Base-by-base conservation (phyloP, 2,797 vertebrate genomes). In the Melanogrammus aeglefinus region DNA sequence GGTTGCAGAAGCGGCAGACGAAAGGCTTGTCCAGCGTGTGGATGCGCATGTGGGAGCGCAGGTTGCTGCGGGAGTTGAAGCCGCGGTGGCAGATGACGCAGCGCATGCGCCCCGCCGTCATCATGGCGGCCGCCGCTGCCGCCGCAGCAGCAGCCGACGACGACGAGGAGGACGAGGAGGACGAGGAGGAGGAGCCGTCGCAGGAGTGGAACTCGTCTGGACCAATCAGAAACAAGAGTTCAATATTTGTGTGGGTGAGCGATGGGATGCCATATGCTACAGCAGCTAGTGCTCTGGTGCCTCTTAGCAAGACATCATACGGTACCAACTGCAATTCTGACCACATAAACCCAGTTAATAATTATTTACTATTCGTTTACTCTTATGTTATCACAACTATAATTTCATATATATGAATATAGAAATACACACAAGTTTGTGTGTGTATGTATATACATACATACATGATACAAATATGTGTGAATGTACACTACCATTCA, bases 21-120 rank as follows among this genome's bases (percentile, higher is more conserved):
- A 99, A 99, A 33, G 98, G 97, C 88, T 99, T 99, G 95, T 99
- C 98, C 95, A 98, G 93, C 0, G 97, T 99, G 95, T 99, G 98
- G 91, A 99, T 99, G 88, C 98, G 96, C 97, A 99, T 99, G 95
- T 99, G 98, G 5, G 98, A 99, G 90, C 97, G 98, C 88, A 99
- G 92, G 93, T 99, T 99, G 92, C 97, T 99, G 94, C 97, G 98
- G 0, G 98, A 99, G 94, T 99, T 99, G 93, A 99, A 99, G 86
- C 97, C 97, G 0, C 98, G 96, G 91, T 98, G 97, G 91, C 97
- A 99, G 92, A 99, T 98, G 79, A 98, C 97, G 74, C 97, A 99
- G 77, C 97, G 97, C 97, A 99, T 99, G 41, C 97, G 96, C 0
- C 97, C 95, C 0, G 90, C 90, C 0, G 93, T 85, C 78, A 88